These are phyloP conservation scores for Rhodinocichla rosea DNA, from an alignment of 2,113 vertebrate genomes.

Conservation along the genomic window DNA sequence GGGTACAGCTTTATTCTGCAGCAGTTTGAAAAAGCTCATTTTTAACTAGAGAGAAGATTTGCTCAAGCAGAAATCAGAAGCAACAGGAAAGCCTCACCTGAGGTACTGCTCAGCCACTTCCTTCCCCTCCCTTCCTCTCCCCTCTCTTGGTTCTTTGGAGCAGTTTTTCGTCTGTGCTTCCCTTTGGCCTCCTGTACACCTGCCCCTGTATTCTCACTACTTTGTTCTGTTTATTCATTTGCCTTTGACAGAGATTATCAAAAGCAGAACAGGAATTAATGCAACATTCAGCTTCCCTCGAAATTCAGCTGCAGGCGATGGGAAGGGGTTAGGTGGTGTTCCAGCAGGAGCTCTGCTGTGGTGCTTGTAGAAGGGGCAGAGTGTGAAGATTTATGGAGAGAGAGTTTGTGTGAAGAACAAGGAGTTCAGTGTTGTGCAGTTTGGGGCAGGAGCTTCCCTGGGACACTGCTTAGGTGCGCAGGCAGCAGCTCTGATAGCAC, in stretches of 20 bases:
- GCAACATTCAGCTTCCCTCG: fast-evolving
- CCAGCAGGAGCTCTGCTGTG: neutral
- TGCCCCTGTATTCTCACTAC: neutral
- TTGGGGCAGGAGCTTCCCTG: neutral
- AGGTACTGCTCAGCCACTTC: neutral
- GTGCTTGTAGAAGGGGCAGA: neutral
- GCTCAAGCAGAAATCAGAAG: neutral
- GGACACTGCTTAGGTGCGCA: neutral
- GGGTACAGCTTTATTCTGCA: neutral
- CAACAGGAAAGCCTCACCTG: neutral
- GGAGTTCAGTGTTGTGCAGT: no score
- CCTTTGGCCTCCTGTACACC: neutral
- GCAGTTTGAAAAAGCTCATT: neutral
- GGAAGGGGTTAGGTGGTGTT: neutral
- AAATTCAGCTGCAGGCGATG: neutral
- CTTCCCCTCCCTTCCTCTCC: neutral
- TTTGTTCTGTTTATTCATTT: neutral
- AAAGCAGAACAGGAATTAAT: neutral
- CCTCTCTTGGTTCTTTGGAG: neutral
- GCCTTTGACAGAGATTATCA: neutral
- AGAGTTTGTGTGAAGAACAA: neutral
- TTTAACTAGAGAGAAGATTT: neutral
- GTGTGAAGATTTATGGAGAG: fast-evolving
- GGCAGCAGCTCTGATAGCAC: neutral
- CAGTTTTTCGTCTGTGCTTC: neutral